phyloP scores from a whole-genome alignment of 2,888 invertebrate genomes.

The Drosophila mimetica region DNA sequence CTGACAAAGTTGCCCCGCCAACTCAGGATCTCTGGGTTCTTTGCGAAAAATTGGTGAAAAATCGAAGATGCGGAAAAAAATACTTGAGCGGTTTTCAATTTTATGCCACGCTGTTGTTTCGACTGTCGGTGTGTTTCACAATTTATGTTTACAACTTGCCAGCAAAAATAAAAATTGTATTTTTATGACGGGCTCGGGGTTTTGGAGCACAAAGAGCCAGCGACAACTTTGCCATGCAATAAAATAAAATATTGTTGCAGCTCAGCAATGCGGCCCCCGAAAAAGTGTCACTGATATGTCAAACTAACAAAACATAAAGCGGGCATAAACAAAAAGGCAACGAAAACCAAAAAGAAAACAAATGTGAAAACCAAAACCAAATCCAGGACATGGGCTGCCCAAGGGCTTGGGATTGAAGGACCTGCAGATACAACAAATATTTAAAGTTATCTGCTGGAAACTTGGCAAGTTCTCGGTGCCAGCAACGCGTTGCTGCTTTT shows the following conservation, averaged over 20 bases:
- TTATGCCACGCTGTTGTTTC: slow-evolving; percentile 49
- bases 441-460: slow-evolving; percentile 74
- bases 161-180: slow-evolving; percentile 70
- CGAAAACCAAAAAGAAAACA: background rate
- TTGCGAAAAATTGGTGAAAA: slow-evolving; percentile 58
- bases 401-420: slow-evolving; percentile 13
- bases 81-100: slow-evolving; percentile 72
- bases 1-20: slow-evolving; percentile 63
- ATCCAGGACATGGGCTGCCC: slow-evolving; percentile 11
- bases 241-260: slow-evolving; percentile 75
- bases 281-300: slow-evolving; percentile 80
- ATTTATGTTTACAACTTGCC: slow-evolving; percentile 75
- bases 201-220: slow-evolving; percentile 1
- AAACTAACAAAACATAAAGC: slow-evolving; percentile 77
- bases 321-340: slow-evolving; percentile 64
- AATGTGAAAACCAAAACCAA: background rate
- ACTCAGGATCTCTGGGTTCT: background rate
- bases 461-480: slow-evolving; percentile 60
- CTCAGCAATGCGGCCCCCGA: slow-evolving; percentile 45
- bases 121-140: slow-evolving; percentile 41
- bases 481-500: slow-evolving; percentile 47
- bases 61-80: slow-evolving; percentile 22
- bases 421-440: slow-evolving; percentile 47
- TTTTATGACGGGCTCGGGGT: slow-evolving; percentile 57
- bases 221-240: slow-evolving; percentile 61